Evolutionary conservation across 2,888 invertebrate genomes (phyloP), one percentile per base, ranked within the genome.

Genomic region (Drosophila leonis): DNA sequence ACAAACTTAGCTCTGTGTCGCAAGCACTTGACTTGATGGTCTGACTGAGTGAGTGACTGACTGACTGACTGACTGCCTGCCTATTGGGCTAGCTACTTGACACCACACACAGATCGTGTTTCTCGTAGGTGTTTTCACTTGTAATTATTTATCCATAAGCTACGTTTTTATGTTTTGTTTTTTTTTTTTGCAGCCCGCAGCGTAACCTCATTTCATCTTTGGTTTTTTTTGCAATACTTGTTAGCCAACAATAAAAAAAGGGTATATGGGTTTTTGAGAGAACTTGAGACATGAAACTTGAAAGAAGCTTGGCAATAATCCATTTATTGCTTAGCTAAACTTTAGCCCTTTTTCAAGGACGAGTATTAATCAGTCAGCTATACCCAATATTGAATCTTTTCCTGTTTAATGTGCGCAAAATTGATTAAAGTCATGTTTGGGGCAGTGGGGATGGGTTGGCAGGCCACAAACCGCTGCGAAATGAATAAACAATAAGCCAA

Each of bases 81-180:
- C 69, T 55, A 59, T 78, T 70, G 75, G 77, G 61, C 79, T n/a
- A 72, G 78, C 79, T 70, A 81, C 81, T 78, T 77, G 78, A 74
- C 78, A 65, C 65, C 78, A 44, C 64, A 63, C 56, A 63, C 51
- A 63, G 59, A 80, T 80, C 80, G 76, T 78, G 78, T 67, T 65
- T 68, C 72, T 83, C 75, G 84, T 84, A 84, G 84, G 90, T 84
- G 84, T 89, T 83, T 87, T 81, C 77, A 80, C 77, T 83, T 79
- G 90, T 89, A 89, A 87, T 84, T 89, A 84, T 89, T 87, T 89
- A 89, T 39, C 82, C 90, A 84, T 84, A 89, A 84, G 70, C 56
- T 52, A 52, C 51, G 48, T 51, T 54, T 42, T 42, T 56, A 42
- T 56, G 51, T 37, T 41, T 4, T 56, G 51, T 37, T 41, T 3